These are phyloP conservation scores for Aldabrachelys gigantea DNA, from an alignment of 2,113 vertebrate genomes.

Conservation along the genomic window DNA sequence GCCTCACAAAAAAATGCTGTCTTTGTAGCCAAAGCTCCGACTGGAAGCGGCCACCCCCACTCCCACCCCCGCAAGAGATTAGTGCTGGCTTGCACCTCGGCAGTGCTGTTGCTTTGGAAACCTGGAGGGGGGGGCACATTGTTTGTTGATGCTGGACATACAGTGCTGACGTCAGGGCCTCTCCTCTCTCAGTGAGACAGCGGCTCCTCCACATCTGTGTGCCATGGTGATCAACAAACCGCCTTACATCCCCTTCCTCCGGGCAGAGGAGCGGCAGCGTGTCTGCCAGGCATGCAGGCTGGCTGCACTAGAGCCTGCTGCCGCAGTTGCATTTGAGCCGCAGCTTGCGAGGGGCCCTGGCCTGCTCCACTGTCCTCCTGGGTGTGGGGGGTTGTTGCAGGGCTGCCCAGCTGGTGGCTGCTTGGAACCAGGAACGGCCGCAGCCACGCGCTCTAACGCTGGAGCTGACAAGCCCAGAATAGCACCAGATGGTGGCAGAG, in stretches of 20 bases:
- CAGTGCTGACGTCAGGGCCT: not conserved
- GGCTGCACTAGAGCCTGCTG: not conserved
- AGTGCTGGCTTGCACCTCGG: not conserved
- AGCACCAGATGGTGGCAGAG: not conserved
- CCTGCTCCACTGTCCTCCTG: not conserved
- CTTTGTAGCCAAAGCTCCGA: not conserved
- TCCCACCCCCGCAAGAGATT: accelerated
- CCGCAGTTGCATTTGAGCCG: too few relatives aligned
- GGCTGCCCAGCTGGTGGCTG: not conserved
- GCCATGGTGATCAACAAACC: too few relatives aligned
- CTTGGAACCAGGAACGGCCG: not conserved
- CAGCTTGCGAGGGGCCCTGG: not conserved
- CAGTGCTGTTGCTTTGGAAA: not conserved
- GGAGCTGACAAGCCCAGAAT: too few relatives aligned
- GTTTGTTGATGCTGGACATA: not conserved
- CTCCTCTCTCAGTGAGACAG: accelerated
- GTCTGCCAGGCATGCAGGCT: too few relatives aligned
- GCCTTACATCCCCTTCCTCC: not conserved
- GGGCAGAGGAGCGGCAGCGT: not conserved
- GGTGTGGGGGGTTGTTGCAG: not conserved
- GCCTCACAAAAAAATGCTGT: not conserved
- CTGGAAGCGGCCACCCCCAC: not conserved
- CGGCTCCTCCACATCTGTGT: too few relatives aligned
- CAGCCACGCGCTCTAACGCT: not conserved
- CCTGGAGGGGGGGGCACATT: not conserved